Percentiles rank a stretch among this genome's conserved stretches.
phyloP scores from a whole-genome alignment of 1,140 invertebrate species.

The Dreissena polymorpha region DNA sequence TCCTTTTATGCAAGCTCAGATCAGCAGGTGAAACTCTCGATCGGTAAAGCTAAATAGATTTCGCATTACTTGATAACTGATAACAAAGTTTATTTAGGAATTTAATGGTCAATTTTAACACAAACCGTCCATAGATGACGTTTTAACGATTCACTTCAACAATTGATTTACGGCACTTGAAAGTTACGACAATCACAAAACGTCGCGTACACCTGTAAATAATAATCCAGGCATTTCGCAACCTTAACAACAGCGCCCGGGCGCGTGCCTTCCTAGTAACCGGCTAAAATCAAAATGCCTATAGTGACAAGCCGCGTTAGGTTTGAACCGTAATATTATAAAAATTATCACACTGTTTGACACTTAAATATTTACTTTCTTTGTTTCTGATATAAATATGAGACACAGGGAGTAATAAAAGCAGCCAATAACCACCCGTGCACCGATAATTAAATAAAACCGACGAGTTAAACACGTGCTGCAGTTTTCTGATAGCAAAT shows the following conservation, averaged over 20 bases:
- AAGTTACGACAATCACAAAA: conserved; percentile 46
- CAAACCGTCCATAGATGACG: conserved; percentile 22
- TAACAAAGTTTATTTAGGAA: conserved; percentile 49
- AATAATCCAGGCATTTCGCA: conserved; percentile 45
- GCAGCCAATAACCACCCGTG: conserved; percentile 23
- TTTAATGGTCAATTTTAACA: conserved; percentile 49
- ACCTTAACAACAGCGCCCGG: conserved; percentile 36
- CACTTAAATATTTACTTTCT: conserved; percentile 54
- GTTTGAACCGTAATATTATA: conserved; percentile 18
- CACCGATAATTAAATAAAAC: conserved; percentile 35
- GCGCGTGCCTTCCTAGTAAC: conserved; percentile 49
- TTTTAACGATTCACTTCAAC: conserved; percentile 34
- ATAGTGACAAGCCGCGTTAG: conserved; percentile 26
- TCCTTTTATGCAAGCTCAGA: too few species aligned
- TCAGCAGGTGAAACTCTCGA: too few species aligned
- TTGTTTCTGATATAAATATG: conserved; percentile 32
- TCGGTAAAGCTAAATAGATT: conserved; percentile 28
- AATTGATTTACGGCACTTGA: conserved; percentile 53
- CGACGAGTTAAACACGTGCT: not conserved
- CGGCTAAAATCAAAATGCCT: conserved; percentile 37
- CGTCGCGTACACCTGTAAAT: conserved; percentile 42
- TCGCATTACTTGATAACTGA: conserved; percentile 51
- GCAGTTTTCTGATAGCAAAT: too few species aligned
- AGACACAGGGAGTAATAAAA: conserved; percentile 16
- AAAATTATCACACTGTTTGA: conserved; percentile 44